Conservation (phyloP, 1,140 invertebrate species). For the Lanistes nyassanus region DNA sequence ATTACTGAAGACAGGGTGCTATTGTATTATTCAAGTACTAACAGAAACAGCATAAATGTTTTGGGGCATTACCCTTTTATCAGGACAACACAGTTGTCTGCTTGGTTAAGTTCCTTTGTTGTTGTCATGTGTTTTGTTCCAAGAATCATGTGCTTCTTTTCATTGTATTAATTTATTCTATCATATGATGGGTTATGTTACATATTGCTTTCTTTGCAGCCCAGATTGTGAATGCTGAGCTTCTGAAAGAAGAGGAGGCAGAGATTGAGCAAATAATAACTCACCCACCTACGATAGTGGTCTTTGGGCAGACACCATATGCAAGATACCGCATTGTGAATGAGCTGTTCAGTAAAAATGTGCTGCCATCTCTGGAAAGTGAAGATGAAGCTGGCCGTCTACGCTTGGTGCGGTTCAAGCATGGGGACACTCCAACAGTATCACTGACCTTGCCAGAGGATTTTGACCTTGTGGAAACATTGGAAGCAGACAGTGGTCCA, state of each 20-base stretch:
- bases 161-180: neutral
- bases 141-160: neutral
- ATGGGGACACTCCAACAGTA: constrained; percentile 76
- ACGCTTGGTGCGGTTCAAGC: constrained; percentile 79
- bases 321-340: constrained; percentile 80
- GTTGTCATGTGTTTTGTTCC: too few species aligned
- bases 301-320: constrained; percentile 77
- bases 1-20: too few species aligned
- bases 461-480: constrained; percentile 79
- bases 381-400: constrained; percentile 67
- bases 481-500: constrained; percentile 72
- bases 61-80: neutral
- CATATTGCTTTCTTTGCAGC: constrained; percentile 51
- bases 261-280: constrained; percentile 66
- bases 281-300: constrained; percentile 68
- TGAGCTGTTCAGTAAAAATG: constrained; percentile 74
- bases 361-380: constrained; percentile 70
- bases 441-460: constrained; percentile 78
- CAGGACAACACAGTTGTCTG: too few species aligned
- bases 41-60: too few species aligned
- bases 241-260: constrained; percentile 63
- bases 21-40: too few species aligned
- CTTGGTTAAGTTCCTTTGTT: too few species aligned
- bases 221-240: constrained; percentile 62
- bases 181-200: neutral